Percentiles rank a stretch among this genome's conserved stretches.
phyloP scores from a whole-genome alignment of 2,888 invertebrate species.

The Griposia aprilina region DNA sequence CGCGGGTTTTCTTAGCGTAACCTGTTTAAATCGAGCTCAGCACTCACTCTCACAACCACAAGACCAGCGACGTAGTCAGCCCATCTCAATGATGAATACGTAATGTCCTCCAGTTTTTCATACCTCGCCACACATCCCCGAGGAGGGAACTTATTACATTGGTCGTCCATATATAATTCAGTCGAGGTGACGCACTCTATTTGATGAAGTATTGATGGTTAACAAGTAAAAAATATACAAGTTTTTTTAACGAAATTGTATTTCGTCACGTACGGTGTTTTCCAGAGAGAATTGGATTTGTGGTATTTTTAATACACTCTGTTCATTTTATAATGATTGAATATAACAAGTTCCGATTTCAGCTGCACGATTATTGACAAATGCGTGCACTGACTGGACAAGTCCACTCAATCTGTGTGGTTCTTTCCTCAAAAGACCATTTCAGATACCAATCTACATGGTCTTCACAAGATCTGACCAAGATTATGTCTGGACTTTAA shows the following conservation, averaged over 20 bases:
- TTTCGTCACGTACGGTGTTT: background rate
- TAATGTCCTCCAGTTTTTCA: constrained; percentile 29
- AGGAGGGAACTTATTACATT: constrained; percentile 34
- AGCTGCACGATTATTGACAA: too few relatives aligned
- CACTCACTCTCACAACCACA: background rate
- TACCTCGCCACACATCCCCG: constrained; percentile 2
- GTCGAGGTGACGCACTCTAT: constrained; percentile 25
- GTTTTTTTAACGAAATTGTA: background rate
- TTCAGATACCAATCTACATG: too few relatives aligned
- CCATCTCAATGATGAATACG: constrained; percentile 11
- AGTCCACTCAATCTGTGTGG: too few relatives aligned
- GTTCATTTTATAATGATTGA: background rate
- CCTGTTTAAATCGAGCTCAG: background rate
- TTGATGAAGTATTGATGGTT: constrained; percentile 19
- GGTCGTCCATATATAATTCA: constrained; percentile 34
- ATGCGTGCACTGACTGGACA: too few relatives aligned
- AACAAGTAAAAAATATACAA: background rate
- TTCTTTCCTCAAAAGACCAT: too few relatives aligned
- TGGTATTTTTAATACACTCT: background rate
- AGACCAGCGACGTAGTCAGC: background rate
- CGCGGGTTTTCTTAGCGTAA: too few relatives aligned
- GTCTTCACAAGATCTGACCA: too few relatives aligned
- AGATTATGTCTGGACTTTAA: too few relatives aligned
- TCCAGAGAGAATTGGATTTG: background rate
- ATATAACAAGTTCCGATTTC: too few relatives aligned